Evolutionary conservation across 1,140 invertebrate genomes (phyloP).

Genomic region (Pinna nobilis): DNA sequence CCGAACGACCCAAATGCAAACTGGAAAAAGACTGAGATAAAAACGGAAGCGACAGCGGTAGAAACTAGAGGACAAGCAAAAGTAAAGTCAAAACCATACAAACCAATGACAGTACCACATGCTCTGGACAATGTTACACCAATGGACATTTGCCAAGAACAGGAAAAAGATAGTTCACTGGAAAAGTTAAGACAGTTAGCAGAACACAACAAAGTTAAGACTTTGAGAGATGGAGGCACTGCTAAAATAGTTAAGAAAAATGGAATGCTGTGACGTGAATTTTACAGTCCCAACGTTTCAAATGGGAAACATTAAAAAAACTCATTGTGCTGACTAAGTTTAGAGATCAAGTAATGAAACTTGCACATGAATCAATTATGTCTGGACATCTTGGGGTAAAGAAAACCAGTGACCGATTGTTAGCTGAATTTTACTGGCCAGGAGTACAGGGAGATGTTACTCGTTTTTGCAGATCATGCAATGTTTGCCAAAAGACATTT

Average conservation of each 20-base stretch:
- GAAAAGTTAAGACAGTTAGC: not conserved
- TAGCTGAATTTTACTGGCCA: conserved; percentile 48
- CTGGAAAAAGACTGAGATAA: not conserved
- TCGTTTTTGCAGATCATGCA: conserved; percentile 45
- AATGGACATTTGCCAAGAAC: not conserved
- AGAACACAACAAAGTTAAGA: not conserved
- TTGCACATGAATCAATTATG: conserved; percentile 40
- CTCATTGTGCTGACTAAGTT: conserved; percentile 3
- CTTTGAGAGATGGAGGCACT: not conserved
- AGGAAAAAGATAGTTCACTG: not conserved
- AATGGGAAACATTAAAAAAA: not conserved
- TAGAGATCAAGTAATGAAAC: conserved; percentile 14
- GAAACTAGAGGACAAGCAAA: conserved; percentile 11
- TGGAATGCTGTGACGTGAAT: not conserved
- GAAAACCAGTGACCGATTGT: conserved; percentile 28
- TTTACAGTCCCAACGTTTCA: not conserved
- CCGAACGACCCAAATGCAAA: conserved; percentile 10
- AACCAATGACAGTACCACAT: not conserved
- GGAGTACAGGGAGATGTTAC: conserved; percentile 34
- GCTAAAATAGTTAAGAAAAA: not conserved
- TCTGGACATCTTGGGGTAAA: conserved; percentile 34
- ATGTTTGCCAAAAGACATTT: conserved; percentile 43
- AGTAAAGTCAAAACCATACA: not conserved
- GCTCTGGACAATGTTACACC: not conserved
- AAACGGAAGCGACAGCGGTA: too few species aligned